These are phyloP conservation scores for Chelidonichthys spinosus DNA, from an alignment of 2,797 vertebrate species.

Conservation along the genomic window DNA sequence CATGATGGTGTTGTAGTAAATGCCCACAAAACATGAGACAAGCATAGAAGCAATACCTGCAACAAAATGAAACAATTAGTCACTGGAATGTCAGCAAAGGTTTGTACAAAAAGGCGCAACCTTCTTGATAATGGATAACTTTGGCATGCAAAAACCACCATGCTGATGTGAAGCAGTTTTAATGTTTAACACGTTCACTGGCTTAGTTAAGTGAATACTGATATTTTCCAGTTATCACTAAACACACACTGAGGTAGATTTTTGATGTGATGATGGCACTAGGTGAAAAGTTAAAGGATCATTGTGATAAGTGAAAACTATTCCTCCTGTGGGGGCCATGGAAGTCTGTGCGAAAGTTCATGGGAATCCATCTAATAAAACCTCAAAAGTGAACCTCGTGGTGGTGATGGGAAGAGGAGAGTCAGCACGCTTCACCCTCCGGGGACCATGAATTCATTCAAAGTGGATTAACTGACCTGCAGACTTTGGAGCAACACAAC, in stretches of 20 bases:
- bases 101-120: too few relatives aligned
- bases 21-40: constrained; percentile 89
- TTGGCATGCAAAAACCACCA: not conserved
- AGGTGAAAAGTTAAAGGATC: not conserved
- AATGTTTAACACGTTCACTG: not conserved
- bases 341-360: not conserved
- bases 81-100: too few relatives aligned
- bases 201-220: too few relatives aligned
- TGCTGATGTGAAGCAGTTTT: not conserved
- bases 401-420: not conserved
- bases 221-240: too few relatives aligned
- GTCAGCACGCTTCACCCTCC: not conserved
- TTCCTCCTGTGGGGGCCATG: not conserved
- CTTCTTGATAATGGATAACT: too few relatives aligned
- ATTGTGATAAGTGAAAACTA: not conserved
- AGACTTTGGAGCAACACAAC: not conserved
- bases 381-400: not conserved
- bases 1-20: constrained; percentile 96
- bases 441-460: not conserved
- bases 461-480: not conserved
- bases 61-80: not conserved
- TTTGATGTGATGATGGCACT: not conserved
- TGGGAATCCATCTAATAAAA: not conserved
- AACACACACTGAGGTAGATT: too few relatives aligned
- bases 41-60: constrained; percentile 90